Evolutionary conservation across 1,140 invertebrate genomes (phyloP), one percentile per base, ranked within the genome.

Genomic region (Drosophila neocordata): DNA sequence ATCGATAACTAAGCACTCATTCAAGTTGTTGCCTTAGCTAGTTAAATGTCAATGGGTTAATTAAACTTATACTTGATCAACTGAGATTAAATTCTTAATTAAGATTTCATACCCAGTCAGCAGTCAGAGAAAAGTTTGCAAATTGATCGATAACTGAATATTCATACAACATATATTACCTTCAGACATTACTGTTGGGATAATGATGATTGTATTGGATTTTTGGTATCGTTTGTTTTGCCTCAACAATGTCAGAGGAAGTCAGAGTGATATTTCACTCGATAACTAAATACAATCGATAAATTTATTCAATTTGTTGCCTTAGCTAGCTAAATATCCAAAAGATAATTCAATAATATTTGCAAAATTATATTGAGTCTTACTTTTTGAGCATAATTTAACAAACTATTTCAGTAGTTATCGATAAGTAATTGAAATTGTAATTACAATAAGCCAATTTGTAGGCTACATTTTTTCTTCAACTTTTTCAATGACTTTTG

Each of bases 301-400:
- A 48, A 4, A 48, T 48, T 48, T 18, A 48, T 48, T 20, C 41
- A 48, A 48, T 48, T 48, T 20, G 41, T 48, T 48, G 41, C 41
- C 41, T 48, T 48, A 48, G 41, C 41, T 48, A 48, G 41, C 15
- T 48, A 38, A 38, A 48, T 48, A 48, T 48, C 41, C 9, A 20
- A 20, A 20, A 18, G 15, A 48, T 20, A 18, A 15, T 18, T 44
- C 15, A 44, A 48, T 20, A 15, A 20, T 20, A 48, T 11, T 20
- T 48, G 13, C 15, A 44, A 44, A 15, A 18, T 44, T 44, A 44
- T 44, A 44, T 44, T 44, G 41, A 8, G 13, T 13, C 41, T 44
- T 44, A 44, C 41, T 15, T 15, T 44, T 15, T 15, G 27, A 31
- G 13, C 13, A 44, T 44, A 15, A 38, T 38, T 38, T 31, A 31